These are phyloP conservation scores for Periophthalmus magnuspinnatus DNA, from an alignment of 2,797 vertebrate species.

Conservation along the genomic window DNA sequence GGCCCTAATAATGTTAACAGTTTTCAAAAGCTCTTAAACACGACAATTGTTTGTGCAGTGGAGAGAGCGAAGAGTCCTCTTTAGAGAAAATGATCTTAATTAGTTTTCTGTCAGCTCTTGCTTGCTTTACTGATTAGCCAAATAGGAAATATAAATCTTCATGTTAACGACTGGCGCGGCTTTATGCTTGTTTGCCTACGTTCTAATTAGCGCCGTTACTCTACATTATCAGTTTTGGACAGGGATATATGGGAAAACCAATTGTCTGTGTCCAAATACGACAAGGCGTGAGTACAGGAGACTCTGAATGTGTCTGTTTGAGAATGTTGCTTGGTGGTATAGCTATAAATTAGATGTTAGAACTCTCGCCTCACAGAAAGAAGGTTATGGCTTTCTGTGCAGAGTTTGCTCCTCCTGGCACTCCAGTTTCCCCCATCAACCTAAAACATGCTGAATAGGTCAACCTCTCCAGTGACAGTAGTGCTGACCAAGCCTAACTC, in stretches of 20 bases:
- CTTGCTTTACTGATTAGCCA: slow-evolving; percentile 17
- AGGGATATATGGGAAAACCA: slow-evolving; percentile 3
- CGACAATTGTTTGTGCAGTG: background rate
- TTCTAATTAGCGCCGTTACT: slow-evolving; percentile 12
- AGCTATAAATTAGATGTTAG: background rate
- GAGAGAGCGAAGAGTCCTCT: background rate
- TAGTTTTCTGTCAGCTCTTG: slow-evolving; percentile 14
- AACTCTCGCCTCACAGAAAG: too few species aligned
- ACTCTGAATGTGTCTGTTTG: background rate
- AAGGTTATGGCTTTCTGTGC: too few species aligned
- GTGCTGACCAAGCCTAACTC: too few species aligned
- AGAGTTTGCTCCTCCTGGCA: too few species aligned
- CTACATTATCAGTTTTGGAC: slow-evolving; percentile 3
- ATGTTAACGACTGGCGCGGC: slow-evolving; percentile 5
- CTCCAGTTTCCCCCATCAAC: too few species aligned
- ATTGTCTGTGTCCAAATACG: background rate
- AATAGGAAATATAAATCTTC: slow-evolving; percentile 15
- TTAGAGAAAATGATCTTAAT: slow-evolving; percentile 10
- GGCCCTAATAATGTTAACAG: slow-evolving; percentile 10
- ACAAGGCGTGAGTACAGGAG: background rate
- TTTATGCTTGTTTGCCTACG: slow-evolving; percentile 1
- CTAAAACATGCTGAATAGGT: too few species aligned
- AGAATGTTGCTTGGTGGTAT: background rate
- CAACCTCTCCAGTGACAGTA: too few species aligned
- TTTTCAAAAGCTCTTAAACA: slow-evolving; percentile 2